Evolutionary conservation across 2,888 invertebrate species (phyloP), one percentile per base, ranked within the genome.

Genomic region (Apamea monoglypha): DNA sequence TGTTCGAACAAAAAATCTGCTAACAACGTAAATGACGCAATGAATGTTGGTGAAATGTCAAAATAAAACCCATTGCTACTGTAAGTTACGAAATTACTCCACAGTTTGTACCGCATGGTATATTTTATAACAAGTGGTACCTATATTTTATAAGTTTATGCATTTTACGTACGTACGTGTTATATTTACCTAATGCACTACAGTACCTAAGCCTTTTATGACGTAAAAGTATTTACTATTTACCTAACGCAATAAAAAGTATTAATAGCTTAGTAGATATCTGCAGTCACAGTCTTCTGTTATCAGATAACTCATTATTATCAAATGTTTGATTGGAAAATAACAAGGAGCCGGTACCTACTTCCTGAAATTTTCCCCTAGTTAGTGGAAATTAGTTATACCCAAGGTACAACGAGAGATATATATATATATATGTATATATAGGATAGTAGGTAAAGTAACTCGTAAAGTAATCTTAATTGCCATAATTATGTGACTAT

Each of bases 301-400:
- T 86, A 87, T 88, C 86, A 85, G 87, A 87, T 90, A 85, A 83
- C 50, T 64, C 47, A 68, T 74, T 88, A 91, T 91, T 88, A 92
- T 92, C 91, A 83, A 81, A 87, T 86, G 86, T 87, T 84, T 78
- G 83, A 69, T 75, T 80, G 84, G 86, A 83, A 90, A 89, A 91
- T 87, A 86, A 84, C 85, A 68, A 16, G 29, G 8, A 59, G 32
- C 32, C 40, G 69, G 59, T 70, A 76, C 77, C 83, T 84, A 76
- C 81, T 85, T 86, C 81, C 84, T 80, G 71, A 79, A 80, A 81
- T 29, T 77, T 80, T 81, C 56, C 68, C 70, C 44, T 80, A 69
- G 25, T 66, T 72, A 68, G 67, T 18, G 61, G 29, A 61, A 71
- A 67, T 67, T 69, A 29, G 32, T 82, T 36, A 29, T 53, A 66